Percentiles rank a stretch among this genome's conserved stretches.
phyloP scores from a whole-genome alignment of 35 echinoderm and acorn worm genomes.

The Stichopus chloronotus region DNA sequence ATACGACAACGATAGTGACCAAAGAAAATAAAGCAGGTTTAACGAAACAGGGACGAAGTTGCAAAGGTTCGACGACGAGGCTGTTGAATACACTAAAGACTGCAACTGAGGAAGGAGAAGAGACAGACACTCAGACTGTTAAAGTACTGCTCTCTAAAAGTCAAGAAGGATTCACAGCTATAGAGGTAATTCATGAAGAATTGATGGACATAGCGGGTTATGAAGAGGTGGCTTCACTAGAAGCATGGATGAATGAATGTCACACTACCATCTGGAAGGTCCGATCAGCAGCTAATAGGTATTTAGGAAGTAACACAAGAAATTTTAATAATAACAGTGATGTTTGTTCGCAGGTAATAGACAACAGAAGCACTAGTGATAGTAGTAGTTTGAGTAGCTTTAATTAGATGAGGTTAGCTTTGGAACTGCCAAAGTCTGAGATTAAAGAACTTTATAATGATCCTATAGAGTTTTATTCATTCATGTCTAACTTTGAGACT shows the following conservation, averaged over 20 bases:
- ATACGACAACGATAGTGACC: not conserved
- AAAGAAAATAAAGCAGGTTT: not conserved
- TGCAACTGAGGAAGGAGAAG: not conserved
- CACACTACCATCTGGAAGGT: slow-evolving; percentile 5
- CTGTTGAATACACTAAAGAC: not conserved
- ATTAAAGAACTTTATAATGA: slow-evolving; percentile 14
- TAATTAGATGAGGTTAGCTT: slow-evolving; percentile 37
- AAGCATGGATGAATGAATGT: slow-evolving; percentile 36
- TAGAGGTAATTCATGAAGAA: slow-evolving; percentile 7
- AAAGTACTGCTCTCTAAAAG: not conserved
- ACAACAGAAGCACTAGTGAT: not conserved
- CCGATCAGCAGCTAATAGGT: too few relatives aligned
- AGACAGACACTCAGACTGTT: too few relatives aligned
- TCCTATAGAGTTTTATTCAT: slow-evolving; percentile 27
- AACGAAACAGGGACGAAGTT: not conserved
- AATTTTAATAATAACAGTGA: too few relatives aligned
- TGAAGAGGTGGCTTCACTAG: not conserved
- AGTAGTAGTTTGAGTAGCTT: slow-evolving; percentile 21
- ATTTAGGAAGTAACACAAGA: too few relatives aligned
- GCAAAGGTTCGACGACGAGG: slow-evolving; percentile 19
- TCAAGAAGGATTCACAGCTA: slow-evolving; percentile 25
- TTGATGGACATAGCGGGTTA: not conserved
- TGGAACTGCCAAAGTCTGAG: slow-evolving; percentile 47
- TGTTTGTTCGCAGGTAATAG: not conserved
- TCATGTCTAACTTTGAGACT: slow-evolving; percentile 40